Evolutionary conservation across 2,113 vertebrate species (phyloP).

Genomic region (Dipodomys spectabilis): DNA sequence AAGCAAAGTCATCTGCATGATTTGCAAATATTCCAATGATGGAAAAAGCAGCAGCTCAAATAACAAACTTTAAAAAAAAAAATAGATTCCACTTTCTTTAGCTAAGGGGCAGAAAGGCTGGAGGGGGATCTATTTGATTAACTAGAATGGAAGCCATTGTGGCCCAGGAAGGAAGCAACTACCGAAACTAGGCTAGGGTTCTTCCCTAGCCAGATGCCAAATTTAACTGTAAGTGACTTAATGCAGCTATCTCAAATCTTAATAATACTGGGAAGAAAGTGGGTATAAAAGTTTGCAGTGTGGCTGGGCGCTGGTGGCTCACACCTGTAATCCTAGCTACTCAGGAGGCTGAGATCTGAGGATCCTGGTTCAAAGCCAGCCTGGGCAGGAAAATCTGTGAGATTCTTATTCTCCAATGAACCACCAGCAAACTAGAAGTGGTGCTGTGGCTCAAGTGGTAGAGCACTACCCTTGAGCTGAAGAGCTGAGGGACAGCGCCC

Average conservation of each 20-base stretch:
- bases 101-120: not conserved
- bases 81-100: constrained; percentile 34
- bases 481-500: too few relatives aligned
- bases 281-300: too few relatives aligned
- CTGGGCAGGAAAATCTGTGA: too few relatives aligned
- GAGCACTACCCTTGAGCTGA: too few relatives aligned
- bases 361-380: too few relatives aligned
- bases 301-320: too few relatives aligned
- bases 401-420: too few relatives aligned
- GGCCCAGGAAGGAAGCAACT: not conserved
- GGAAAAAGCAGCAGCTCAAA: constrained; percentile 31
- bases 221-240: not conserved
- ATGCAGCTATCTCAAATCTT: not conserved
- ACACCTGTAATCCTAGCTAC: too few relatives aligned
- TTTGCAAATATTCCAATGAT: not conserved
- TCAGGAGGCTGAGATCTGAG: too few relatives aligned
- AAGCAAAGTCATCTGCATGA: not conserved
- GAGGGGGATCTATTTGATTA: not conserved
- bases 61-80: not conserved
- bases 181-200: not conserved
- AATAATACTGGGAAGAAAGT: not conserved
- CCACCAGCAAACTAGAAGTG: too few relatives aligned
- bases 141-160: not conserved
- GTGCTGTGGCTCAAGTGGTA: too few relatives aligned
- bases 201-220: not conserved